Evolutionary conservation across 2,888 invertebrate species (phyloP), one percentile per base, ranked within the genome.

Genomic region (Nemapogon koenigi): DNA sequence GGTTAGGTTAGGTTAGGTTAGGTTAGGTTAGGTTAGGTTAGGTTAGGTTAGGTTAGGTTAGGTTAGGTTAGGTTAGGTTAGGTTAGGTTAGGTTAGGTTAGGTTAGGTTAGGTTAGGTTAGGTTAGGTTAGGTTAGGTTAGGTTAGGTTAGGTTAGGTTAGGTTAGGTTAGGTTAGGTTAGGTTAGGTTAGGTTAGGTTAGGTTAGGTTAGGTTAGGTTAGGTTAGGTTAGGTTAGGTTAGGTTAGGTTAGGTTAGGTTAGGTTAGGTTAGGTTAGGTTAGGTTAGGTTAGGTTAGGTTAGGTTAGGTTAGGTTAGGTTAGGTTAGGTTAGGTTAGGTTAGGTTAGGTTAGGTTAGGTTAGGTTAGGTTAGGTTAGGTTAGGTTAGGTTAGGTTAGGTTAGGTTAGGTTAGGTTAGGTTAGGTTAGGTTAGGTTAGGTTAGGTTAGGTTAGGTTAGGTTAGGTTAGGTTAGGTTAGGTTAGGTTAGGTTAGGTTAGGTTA

Each of bases 341-440:
- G n/a, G n/a, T n/a, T n/a, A n/a, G n/a, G n/a, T n/a, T 38, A 32
- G 38, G 39, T 39, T 39, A 33, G 39, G 39, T 39, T 39, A 33
- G 39, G 39, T 39, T 39, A 33, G 33, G 39, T 39, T 33, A 33
- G 33, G 39, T 39, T 39, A 33, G 39, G 39, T 39, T 39, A 39
- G 39, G 39, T 39, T 39, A 33, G 39, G 39, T 39, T 39, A 39
- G 39, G 39, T 39, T 39, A 38, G 38, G 38, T n/a, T n/a, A n/a
- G n/a, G n/a, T n/a, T n/a, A n/a, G n/a, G n/a, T n/a, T n/a, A n/a
- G n/a, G n/a, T n/a, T n/a, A n/a, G n/a, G n/a, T n/a, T n/a, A n/a
- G n/a, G n/a, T n/a, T n/a, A n/a, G n/a, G n/a, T n/a, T n/a, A n/a
- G n/a, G n/a, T n/a, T n/a, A n/a, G n/a, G n/a, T n/a, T n/a, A n/a